Conservation (phyloP, 64 coral and sea anemone genomes). For the Dendronephthya gigantea region DNA sequence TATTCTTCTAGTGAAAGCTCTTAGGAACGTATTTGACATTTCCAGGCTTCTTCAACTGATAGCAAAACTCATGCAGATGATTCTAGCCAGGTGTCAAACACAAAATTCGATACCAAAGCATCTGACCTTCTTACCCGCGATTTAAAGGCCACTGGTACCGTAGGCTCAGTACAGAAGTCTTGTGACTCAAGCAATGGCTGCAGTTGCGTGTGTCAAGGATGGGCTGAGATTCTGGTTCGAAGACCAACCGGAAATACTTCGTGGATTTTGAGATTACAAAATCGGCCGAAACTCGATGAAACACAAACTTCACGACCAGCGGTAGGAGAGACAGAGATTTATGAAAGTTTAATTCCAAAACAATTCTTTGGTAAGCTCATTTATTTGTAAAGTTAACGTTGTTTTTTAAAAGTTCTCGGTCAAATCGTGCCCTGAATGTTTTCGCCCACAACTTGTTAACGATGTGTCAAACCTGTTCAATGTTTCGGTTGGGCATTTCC, state of each 20-base stretch:
- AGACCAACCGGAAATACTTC: conserved; percentile 83
- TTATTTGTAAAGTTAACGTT: background rate
- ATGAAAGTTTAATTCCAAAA: conserved; percentile 5
- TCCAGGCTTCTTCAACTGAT: no score
- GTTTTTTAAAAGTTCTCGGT: no score
- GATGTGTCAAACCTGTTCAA: no score
- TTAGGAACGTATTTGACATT: no score
- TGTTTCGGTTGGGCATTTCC: no score
- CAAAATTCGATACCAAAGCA: background rate
- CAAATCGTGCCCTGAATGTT: no score
- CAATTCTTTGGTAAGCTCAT: background rate
- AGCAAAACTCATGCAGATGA: no score
- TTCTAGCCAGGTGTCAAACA: no score
- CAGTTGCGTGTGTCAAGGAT: conserved; percentile 83
- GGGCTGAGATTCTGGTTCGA: conserved; percentile 85
- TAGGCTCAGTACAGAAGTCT: background rate
- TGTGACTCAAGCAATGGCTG: conserved; percentile 12
- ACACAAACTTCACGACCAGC: background rate
- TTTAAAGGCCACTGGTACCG: background rate
- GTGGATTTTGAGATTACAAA: conserved; percentile 95
- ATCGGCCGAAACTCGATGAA: conserved; percentile 18
- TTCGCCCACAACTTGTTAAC: no score
- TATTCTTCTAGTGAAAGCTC: no score
- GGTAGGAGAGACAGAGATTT: background rate
- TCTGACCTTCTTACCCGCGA: background rate